phyloP scores from a whole-genome alignment of 2,888 invertebrate genomes.

The Sympetrum striolatum region DNA sequence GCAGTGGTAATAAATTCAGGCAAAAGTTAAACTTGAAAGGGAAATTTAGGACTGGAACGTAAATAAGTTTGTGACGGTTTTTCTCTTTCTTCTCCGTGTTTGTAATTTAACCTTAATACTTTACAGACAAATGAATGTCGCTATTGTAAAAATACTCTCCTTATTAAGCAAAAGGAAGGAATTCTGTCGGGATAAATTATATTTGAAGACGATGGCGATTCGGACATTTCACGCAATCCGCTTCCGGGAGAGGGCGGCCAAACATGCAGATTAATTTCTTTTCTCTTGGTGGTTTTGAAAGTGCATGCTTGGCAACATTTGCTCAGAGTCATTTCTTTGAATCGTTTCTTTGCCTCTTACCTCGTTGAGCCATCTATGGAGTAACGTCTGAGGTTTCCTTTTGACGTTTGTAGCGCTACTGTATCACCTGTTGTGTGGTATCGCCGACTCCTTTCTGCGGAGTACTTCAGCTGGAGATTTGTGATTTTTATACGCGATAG shows the following conservation, averaged over 20 bases:
- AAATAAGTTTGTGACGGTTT: too few species aligned
- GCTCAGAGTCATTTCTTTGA: background rate
- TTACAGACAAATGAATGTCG: too few species aligned
- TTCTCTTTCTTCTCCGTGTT: too few species aligned
- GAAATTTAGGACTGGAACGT: too few species aligned
- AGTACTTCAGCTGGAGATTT: background rate
- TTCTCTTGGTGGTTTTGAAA: background rate
- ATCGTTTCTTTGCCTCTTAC: background rate
- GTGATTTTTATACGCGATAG: background rate
- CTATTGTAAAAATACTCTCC: too few species aligned
- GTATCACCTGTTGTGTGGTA: background rate
- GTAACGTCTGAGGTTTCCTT: background rate
- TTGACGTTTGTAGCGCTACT: background rate
- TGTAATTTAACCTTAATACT: too few species aligned
- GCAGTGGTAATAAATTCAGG: too few species aligned
- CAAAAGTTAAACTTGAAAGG: too few species aligned
- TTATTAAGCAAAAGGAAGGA: too few species aligned
- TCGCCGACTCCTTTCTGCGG: background rate
- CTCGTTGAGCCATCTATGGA: background rate
- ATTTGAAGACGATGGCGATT: background rate
- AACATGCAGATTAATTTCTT: background rate
- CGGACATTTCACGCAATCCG: background rate
- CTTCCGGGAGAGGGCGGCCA: background rate
- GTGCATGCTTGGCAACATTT: background rate
- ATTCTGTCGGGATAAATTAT: too few species aligned